Evolutionary conservation across 2,888 invertebrate species (phyloP), one percentile per base, ranked within the genome.

Genomic region (Eustalomyia histrio): DNA sequence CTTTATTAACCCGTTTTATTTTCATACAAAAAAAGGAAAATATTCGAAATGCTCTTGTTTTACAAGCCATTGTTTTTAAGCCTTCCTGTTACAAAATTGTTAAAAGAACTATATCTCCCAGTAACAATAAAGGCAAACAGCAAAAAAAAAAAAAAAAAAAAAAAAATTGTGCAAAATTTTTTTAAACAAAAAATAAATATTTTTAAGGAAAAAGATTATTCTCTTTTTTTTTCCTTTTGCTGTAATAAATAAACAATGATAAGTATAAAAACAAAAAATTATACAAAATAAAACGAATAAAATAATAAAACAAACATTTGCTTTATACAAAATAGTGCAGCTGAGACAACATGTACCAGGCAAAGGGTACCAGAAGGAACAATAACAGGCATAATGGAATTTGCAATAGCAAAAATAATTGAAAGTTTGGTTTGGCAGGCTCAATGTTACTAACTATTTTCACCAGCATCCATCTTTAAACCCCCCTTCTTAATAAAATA

Each of bases 211-310:
- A 68, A 79, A 69, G 55, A 68, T 74, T 35, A 64, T 65, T 61
- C 14, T 39, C 43, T 39, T 68, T 58, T 18, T 43, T 75, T 58
- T 43, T 52, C 2, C 3, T 47, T 2, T 55, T 24, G 55, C 5
- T 2, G n/a, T 29, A 73, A 73, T 80, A 80, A 76, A 80, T 76
- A 80, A 80, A 80, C 76, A 80, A 80, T 80, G 76, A 73, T 65
- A 73, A 58, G 52, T 58, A 43, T 76, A n/a, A 75, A 76, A n/a
- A n/a, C n/a, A n/a, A n/a, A 55, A 60, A 63, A 76, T 63, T 64
- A 52, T 58, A 55, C 21, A 69, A 67, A 55, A 3, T 21, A n/a
- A 12, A 24, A 47, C 18, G 8, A 58, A 24, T n/a, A 17, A 47
- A 43, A 60, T 6, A 18, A 29, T 53, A 60, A 68, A 35, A 58